Conservation (phyloP, 2,888 invertebrate species). For the Ctena decussata region DNA sequence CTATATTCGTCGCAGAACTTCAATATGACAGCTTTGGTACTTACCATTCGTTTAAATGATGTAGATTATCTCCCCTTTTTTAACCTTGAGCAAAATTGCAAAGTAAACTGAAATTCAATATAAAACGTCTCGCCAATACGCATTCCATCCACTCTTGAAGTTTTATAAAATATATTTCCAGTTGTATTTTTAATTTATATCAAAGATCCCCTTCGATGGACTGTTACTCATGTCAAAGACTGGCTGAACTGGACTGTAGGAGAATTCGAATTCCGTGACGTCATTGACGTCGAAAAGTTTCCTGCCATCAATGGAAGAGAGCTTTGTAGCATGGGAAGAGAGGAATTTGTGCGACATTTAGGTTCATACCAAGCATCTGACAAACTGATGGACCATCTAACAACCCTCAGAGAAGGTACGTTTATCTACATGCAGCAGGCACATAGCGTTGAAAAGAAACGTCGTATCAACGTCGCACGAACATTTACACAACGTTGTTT, state of each 20-base stretch:
- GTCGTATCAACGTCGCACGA: too few relatives aligned
- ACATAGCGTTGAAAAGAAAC: too few relatives aligned
- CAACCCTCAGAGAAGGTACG: slow-evolving; percentile 79
- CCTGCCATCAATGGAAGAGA: slow-evolving; percentile 80
- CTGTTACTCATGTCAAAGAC: slow-evolving; percentile 79
- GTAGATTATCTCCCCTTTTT: background rate
- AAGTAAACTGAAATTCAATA: too few relatives aligned
- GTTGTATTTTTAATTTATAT: too few relatives aligned
- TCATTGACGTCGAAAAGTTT: slow-evolving; percentile 80
- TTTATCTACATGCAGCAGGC: too few relatives aligned
- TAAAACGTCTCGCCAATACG: too few relatives aligned
- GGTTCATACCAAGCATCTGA: slow-evolving; percentile 82
- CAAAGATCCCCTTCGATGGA: slow-evolving; percentile 85
- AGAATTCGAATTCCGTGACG: slow-evolving; percentile 80
- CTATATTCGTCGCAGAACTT: too few relatives aligned
- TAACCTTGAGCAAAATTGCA: background rate
- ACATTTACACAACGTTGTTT: too few relatives aligned
- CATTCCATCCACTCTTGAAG: too few relatives aligned
- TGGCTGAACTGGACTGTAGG: slow-evolving; percentile 85
- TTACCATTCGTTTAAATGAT: too few relatives aligned
- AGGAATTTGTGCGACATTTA: slow-evolving; percentile 80
- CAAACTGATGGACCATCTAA: slow-evolving; percentile 80
- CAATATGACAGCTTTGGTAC: too few relatives aligned
- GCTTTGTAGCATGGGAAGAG: slow-evolving; percentile 82
- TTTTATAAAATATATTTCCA: too few relatives aligned